Percentiles rank a stretch among this genome's conserved stretches.
Conservation (phyloP, 2,888 invertebrate species). For the Rhagophthalmus giganteus region DNA sequence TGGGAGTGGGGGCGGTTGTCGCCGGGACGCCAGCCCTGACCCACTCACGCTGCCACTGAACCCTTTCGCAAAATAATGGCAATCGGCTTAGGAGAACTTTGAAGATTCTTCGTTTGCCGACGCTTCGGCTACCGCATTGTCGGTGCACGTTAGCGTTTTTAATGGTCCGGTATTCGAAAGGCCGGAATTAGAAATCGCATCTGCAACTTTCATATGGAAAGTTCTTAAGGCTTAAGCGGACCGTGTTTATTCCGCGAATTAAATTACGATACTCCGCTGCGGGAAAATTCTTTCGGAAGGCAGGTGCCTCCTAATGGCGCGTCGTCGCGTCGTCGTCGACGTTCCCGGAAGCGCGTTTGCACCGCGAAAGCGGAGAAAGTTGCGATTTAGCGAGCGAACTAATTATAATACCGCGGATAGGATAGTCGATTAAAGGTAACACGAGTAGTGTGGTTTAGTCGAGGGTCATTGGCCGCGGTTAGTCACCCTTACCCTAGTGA, state of each 20-base stretch:
- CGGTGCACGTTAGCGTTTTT: too few relatives aligned
- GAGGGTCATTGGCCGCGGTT: slow-evolving; percentile 52
- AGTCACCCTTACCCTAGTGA: slow-evolving; percentile 57
- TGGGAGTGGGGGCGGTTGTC: slow-evolving; percentile 47
- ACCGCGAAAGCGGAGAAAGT: slow-evolving; percentile 42
- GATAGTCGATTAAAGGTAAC: slow-evolving; percentile 13
- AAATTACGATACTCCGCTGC: background rate
- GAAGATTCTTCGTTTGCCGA: slow-evolving; percentile 8
- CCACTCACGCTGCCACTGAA: slow-evolving; percentile 54
- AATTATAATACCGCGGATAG: slow-evolving; percentile 2
- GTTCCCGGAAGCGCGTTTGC: slow-evolving; percentile 40
- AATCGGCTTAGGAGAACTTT: slow-evolving; percentile 9
- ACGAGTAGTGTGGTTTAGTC: slow-evolving; percentile 15
- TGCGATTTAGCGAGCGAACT: slow-evolving; percentile 7
- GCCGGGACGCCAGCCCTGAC: slow-evolving; percentile 54
- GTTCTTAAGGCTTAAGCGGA: slow-evolving; percentile 7
- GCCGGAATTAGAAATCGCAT: slow-evolving; percentile 24
- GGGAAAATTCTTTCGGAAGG: slow-evolving; percentile 5
- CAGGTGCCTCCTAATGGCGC: background rate
- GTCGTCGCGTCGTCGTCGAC: slow-evolving; percentile 30
- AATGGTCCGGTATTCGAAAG: too few relatives aligned
- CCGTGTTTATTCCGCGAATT: slow-evolving; percentile 2
- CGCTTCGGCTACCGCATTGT: slow-evolving; percentile 9
- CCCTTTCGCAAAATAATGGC: slow-evolving; percentile 44
- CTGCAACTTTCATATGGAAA: slow-evolving; percentile 25